Evolutionary conservation across 2,113 vertebrate genomes (phyloP), one percentile per base, ranked within the genome.

Genomic region (Hemiscyllium ocellatum): DNA sequence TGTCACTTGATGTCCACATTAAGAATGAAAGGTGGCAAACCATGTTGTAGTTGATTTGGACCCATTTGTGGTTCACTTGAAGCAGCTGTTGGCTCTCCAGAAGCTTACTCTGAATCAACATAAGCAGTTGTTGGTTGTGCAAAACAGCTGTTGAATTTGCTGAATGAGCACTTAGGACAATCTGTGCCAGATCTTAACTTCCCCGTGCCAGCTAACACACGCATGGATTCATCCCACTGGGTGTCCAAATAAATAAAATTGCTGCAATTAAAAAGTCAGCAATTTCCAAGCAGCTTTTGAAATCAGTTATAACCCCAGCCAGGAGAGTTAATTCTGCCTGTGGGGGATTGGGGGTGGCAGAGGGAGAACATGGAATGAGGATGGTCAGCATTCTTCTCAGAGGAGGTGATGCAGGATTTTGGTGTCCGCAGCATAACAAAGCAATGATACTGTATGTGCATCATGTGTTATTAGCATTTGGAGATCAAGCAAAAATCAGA

Each of bases 81-180:
- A 95, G 94, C 94, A 72, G 68, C 68, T 56, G 87, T 13, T 47
- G 42, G 68, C 52, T 72, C 47, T 72, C 56, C 52, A 90, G 87
- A 90, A 90, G 37, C 94, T 50, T 47, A 33, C 52, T 95, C 24
- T 72, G 68, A 72, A 52, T 76, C 94, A 26, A 52, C 69, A 26
- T 76, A 24, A 95, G 42, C 69, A 50, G 69, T 52, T 76, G 69
- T 26, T 94, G 42, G 24, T 72, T 76, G 42, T 15, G 13, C 68
- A 76, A 69, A 95, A 13, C 94, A 95, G 94, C 69, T 95, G 94
- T 52, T 70, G 47, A 66, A 72, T 95, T 72, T 70, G 12, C 42
- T 72, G 68, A 72, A 26, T 7, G 22, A 95, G 24, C 69, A 52
- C 66, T 95, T 95, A 37, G 91, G 65, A 69, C 22, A 24, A 15